phyloP scores from a whole-genome alignment of 2,797 vertebrate genomes.

The Monodelphis domestica region DNA sequence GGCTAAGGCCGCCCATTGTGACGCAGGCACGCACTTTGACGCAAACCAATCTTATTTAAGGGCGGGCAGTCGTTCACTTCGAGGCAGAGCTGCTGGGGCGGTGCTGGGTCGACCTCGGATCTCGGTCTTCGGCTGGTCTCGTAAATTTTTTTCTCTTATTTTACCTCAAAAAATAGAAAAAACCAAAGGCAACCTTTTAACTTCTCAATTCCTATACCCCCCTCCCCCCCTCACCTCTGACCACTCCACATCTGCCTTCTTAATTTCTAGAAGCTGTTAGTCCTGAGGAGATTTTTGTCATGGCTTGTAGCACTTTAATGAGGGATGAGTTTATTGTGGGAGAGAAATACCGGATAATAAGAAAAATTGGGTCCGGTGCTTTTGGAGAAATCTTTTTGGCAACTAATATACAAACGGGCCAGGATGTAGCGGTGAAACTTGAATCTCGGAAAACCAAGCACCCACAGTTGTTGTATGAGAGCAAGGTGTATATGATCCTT shows the following conservation, averaged over 20 bases:
- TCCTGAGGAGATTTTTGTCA: not conserved
- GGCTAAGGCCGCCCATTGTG: too few species aligned
- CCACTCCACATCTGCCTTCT: not conserved
- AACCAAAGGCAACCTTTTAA: too few species aligned
- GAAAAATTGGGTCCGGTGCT: not conserved
- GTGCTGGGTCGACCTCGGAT: too few species aligned
- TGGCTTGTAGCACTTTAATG: not conserved
- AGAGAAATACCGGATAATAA: not conserved
- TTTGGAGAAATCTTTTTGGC: not conserved
- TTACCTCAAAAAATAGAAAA: not conserved
- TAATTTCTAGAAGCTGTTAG: too few species aligned
- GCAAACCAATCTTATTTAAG: too few species aligned
- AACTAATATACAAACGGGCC: not conserved
- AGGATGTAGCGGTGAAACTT: not conserved
- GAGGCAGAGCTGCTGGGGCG: too few species aligned
- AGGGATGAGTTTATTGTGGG: not conserved
- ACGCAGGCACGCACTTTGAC: too few species aligned
- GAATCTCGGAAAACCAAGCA: not conserved
- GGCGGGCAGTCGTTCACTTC: too few species aligned
- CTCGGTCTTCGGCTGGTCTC: accelerated
- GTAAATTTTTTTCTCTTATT: not conserved
- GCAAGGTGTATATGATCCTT: not conserved
- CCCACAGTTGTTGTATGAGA: not conserved
- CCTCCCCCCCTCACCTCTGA: too few species aligned
- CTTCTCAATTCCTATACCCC: not conserved